These are phyloP conservation scores for Bolborhynchus lineola DNA, from an alignment of 2,113 vertebrate genomes.

Conservation along the genomic window DNA sequence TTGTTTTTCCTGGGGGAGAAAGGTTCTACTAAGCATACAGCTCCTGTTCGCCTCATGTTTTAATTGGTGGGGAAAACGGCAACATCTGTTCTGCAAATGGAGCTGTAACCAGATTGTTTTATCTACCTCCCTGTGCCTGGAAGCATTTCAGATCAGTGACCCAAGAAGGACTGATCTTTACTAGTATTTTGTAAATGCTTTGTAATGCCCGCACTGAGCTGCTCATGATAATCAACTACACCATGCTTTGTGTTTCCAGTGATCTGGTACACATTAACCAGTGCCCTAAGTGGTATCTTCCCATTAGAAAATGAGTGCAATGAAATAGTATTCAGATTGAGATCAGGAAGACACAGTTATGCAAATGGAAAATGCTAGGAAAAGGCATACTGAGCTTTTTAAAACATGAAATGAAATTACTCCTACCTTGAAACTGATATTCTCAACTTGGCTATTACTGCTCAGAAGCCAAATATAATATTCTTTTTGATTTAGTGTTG, in stretches of 20 bases:
- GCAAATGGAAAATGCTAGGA: background rate
- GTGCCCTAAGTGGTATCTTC: background rate
- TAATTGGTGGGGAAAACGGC: background rate
- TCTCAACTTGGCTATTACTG: background rate
- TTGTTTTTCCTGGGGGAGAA: background rate
- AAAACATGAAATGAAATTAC: background rate
- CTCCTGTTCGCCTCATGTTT: background rate
- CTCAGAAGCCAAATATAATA: background rate
- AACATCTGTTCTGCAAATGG: constrained; percentile 22
- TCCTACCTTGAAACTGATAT: background rate
- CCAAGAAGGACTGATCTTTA: background rate
- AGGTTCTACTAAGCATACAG: background rate
- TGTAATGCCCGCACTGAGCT: background rate
- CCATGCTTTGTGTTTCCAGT: background rate
- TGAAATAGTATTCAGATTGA: background rate
- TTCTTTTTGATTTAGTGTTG: background rate
- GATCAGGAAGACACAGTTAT: background rate
- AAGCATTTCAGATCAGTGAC: constrained; percentile 5
- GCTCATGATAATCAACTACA: background rate
- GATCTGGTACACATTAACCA: background rate
- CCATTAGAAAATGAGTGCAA: background rate
- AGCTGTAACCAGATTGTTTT: background rate
- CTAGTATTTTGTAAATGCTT: background rate
- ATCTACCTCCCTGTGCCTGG: background rate
- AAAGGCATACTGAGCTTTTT: background rate